Conservation (phyloP, 2,888 invertebrate species). For the Drosophila mayaguana region DNA sequence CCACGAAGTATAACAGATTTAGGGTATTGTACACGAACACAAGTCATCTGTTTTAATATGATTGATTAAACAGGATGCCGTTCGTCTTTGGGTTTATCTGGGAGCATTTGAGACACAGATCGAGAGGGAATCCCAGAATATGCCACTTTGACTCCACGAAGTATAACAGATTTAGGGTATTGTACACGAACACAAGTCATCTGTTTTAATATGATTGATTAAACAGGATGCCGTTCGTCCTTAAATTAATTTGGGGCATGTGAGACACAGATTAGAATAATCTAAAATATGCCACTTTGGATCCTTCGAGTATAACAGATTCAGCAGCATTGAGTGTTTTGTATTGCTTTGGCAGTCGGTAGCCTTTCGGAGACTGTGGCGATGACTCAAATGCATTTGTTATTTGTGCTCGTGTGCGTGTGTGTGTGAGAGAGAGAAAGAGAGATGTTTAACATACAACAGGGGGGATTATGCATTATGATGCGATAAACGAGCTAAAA, state of each 20-base stretch:
- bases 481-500: slow-evolving; percentile 65
- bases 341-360: not conserved
- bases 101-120: slow-evolving; percentile 59
- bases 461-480: slow-evolving; percentile 56
- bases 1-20: slow-evolving; percentile 22
- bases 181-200: slow-evolving; percentile 61
- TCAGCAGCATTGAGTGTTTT: slow-evolving; percentile 30
- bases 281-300: slow-evolving; percentile 54
- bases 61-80: slow-evolving; percentile 4
- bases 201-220: slow-evolving; percentile 55
- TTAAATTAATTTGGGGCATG: slow-evolving; percentile 12
- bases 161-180: not conserved
- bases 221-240: slow-evolving; percentile 57
- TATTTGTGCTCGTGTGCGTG: not conserved
- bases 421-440: not conserved
- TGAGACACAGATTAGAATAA: slow-evolving; percentile 54
- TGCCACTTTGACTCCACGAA: slow-evolving; percentile 57
- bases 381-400: slow-evolving; percentile 64
- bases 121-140: slow-evolving; percentile 21
- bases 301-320: slow-evolving; percentile 26
- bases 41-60: slow-evolving; percentile 6
- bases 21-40: slow-evolving; percentile 10
- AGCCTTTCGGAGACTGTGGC: slow-evolving; percentile 1
- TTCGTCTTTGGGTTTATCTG: not conserved
- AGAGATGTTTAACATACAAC: slow-evolving; percentile 14